phyloP scores from a whole-genome alignment of 2,797 vertebrate species.

The Phaenicophaeus curvirostris region DNA sequence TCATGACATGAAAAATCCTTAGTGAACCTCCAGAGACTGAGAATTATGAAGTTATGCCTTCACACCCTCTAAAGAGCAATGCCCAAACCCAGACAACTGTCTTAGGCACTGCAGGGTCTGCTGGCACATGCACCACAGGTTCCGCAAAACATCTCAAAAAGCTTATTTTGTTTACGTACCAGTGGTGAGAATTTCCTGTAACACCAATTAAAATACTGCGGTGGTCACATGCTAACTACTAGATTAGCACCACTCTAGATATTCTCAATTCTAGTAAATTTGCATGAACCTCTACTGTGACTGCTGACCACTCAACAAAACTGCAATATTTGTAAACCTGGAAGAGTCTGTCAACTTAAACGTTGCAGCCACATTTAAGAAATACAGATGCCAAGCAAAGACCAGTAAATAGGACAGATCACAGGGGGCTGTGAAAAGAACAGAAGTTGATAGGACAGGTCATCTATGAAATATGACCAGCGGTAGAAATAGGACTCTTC shows the following conservation, averaged over 20 bases:
- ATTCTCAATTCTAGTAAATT: not conserved
- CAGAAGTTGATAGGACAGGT: not conserved
- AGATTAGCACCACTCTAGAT: not conserved
- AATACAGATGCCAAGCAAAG: not conserved
- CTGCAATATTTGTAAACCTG: not conserved
- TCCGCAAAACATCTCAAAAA: not conserved
- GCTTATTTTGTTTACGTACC: conserved; percentile 50
- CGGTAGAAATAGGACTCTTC: not conserved
- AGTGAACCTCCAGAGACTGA: not conserved
- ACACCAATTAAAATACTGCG: not conserved
- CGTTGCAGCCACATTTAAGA: not conserved
- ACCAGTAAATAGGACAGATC: not conserved
- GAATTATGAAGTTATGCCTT: not conserved
- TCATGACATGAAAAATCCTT: not conserved
- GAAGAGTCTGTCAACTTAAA: not conserved
- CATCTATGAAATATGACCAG: not conserved
- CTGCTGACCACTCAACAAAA: not conserved
- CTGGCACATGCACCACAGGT: not conserved
- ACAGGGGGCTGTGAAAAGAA: not conserved
- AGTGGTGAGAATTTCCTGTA: conserved; percentile 11
- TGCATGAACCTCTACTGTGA: not conserved
- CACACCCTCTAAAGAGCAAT: not conserved
- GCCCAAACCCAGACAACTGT: not conserved
- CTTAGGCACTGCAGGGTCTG: not conserved
- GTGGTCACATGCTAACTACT: not conserved